Evolutionary conservation across 2,113 vertebrate genomes (phyloP), one percentile per base, ranked within the genome.

Genomic region (Arvicanthis niloticus): DNA sequence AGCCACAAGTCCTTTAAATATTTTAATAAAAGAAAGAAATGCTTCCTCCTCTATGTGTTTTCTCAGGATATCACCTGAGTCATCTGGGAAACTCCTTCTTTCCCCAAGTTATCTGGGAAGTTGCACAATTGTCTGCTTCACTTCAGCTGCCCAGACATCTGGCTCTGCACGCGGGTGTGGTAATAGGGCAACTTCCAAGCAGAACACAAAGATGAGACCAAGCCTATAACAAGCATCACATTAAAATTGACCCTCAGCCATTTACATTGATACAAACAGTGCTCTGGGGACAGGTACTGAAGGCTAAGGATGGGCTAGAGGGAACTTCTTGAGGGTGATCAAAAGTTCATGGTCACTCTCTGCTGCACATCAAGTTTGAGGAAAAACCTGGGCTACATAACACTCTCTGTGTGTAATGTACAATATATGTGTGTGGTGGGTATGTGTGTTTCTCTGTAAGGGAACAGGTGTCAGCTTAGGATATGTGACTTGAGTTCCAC

Each of bases 111-210:
- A 91, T 73, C 62, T 67, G 75, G 92, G 88, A 70, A 75, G 81
- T 90, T 94, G 62, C 26, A 78, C 31, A 89, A 80, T 80, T 80
- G 42, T 91, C 93, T 91, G 68, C 86, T 92, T 91, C 31, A 42
- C n/a, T 95, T 92, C 5, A n/a, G 78, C 45, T 84, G 73, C 58
- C 81, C 7, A 89, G 89, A 93, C 65, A 90, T 75, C 90, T 89
- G 77, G 70, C 85, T 86, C 58, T n/a, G 7, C 67, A 53, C 1
- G 6, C 60, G 78, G 91, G 89, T 95, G 51, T 95, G 96, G 84
- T 92, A 56, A 96, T n/a, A 88, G 93, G 37, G 21, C 91, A 77
- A n/a, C 13, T 40, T 81, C 89, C 96, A 93, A 81, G 78, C 29
- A 92, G 88, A 34, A 96, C 65, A 89, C 91, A 96, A 76, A 4